Evolutionary conservation across 2,113 vertebrate species (phyloP), one percentile per base, ranked within the genome.

Genomic region (Atractosteus spatula): DNA sequence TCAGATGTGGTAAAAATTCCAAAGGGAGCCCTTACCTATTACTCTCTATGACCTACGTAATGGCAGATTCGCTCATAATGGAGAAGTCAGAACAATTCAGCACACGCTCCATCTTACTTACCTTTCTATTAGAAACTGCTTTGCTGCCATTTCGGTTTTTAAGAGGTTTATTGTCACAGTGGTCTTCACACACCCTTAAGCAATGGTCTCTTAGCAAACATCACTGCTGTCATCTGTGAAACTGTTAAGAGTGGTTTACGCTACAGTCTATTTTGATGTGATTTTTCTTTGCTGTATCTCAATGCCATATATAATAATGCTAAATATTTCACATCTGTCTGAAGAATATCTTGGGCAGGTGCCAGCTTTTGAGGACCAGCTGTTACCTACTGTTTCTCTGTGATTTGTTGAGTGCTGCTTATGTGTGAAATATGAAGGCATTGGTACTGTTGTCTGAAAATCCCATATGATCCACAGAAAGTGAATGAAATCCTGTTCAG

Each of bases 81-180:
- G 6, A 51, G 71, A 70, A 44, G 77, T 73, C 69, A 71, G 42
- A 66, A 44, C 55, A 59, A 72, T 78, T 76, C 63, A 2, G 51
- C 59, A 51, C 29, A 55, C 54, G 62, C 42, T 77, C 69, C 61
- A 57, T 76, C 76, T 79, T 79, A 69, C 74, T 79, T 78, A 78
- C 68, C 43, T 7, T 68, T 61, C 69, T 29, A 64, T 77, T 74
- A 72, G 59, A 5, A 3, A 44, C 45, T 42, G 56, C 55, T 59
- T 61, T 74, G 69, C 72, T 56, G 61, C 8, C 3, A 13, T 8
- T 59, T 59, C 57, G 3, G n/a, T 59, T 59, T 41, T 64, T 63
- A 47, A 51, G 12, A 64, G 44, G 44, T 59, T 59, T 59, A 59
- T 7, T 59, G 57, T 13, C n/a, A 59, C 5, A 59, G 4, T 59